Evolutionary conservation across 2,797 vertebrate species (phyloP), one percentile per base, ranked within the genome.

Genomic region (Bradypus variegatus): DNA sequence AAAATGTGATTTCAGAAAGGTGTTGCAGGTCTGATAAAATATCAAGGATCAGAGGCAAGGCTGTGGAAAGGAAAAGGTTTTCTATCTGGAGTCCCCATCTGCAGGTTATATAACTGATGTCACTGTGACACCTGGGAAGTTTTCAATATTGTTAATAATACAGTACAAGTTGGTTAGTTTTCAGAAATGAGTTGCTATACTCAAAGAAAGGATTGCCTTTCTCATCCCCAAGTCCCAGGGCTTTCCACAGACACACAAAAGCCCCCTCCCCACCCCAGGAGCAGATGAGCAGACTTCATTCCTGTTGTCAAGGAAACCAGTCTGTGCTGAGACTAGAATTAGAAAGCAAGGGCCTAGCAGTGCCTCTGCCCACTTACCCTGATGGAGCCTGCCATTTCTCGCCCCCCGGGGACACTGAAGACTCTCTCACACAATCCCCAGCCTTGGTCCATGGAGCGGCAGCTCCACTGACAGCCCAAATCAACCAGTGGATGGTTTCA

Each of bases 231-330:
- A 91, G 92, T 90, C 94, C 88, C 94, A 76, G 77, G 41, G 94
- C 92, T 95, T 90, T 96, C 86, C 77, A 72, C 72, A 93, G 88
- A 93, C 80, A 82, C 90, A 93, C 90, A 94, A 80, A 91, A 95
- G 73, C 93, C 86, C 93, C 84, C 83, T 50, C 50, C 50, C 50
- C 14, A 2, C 84, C 88, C 36, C 27, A 93, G 91, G 36, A 93
- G 76, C 93, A 91, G 89, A 94, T 62, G 91, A 95, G 93, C 96
- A 94, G 95, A 95, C 92, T 94, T 91, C 67, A 81, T 86, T 88
- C 93, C 91, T 65, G 95, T 96, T 95, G 96, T 90, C 96, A 96
- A 96, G 95, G 96, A 96, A 95, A 96, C 96, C 96, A 76, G 95
- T 95, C 94, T 95, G 95, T 92, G 93, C 94, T 92, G 81, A 94